A percentile compares a stretch with the other conserved stretches of the same genome.
Evolutionary conservation across 2,888 invertebrate species (phyloP).

Genomic region (Epsilonema sp.): DNA sequence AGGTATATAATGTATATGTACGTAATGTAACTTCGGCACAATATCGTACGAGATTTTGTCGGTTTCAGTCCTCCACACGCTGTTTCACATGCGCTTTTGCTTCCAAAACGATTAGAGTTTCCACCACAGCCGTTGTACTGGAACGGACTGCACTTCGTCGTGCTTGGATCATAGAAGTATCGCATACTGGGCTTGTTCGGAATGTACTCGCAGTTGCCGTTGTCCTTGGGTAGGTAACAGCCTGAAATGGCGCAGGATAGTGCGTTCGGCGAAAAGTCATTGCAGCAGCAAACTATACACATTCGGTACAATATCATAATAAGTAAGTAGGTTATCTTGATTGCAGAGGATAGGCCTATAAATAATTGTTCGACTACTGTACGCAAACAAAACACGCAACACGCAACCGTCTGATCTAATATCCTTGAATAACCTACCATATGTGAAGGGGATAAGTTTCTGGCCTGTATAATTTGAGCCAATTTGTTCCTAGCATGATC

Average conservation of each 20-base stretch:
- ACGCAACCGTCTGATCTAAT: too few relatives aligned
- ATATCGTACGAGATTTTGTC: not conserved
- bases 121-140: slow-evolving; percentile 15
- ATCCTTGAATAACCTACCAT: too few relatives aligned
- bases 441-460: too few relatives aligned
- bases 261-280: too few relatives aligned
- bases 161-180: slow-evolving; percentile 14
- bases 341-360: too few relatives aligned
- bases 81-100: slow-evolving; percentile 11
- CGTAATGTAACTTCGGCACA: too few relatives aligned
- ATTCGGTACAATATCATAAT: not conserved
- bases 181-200: slow-evolving; percentile 10
- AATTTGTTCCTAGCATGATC: too few relatives aligned
- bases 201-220: slow-evolving; percentile 12
- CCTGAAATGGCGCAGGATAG: slow-evolving; percentile 14
- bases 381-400: too few relatives aligned
- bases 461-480: too few relatives aligned
- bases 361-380: too few relatives aligned
- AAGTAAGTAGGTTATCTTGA: too few relatives aligned
- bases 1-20: too few relatives aligned
- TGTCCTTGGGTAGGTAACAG: slow-evolving; percentile 15
- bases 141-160: slow-evolving; percentile 11
- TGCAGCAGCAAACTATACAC: not conserved
- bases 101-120: slow-evolving; percentile 14
- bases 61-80: slow-evolving; percentile 7